Base-by-base conservation (phyloP, 2,797 vertebrate genomes). In the Sebastiscus albofasciatus region DNA sequence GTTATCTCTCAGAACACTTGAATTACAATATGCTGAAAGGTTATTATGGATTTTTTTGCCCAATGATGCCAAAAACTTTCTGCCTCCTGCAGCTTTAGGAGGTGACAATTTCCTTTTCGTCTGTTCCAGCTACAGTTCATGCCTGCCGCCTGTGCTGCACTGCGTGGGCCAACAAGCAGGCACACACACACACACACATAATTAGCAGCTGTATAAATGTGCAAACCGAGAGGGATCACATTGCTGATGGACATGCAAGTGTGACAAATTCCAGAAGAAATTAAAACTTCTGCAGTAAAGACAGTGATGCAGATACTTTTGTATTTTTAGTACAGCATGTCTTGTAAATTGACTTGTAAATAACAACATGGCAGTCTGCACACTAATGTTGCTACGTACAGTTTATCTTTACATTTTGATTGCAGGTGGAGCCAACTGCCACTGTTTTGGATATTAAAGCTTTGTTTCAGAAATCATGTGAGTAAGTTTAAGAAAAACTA, bases 371-470 rank as follows among this genome's bases (percentile, higher is more conserved):
- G n/a, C 2, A 11, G 62, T 18, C 34, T 60, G 8, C 14, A 27
- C 22, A 26, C 1, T 26, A 26, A 31, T 65, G 56, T 58, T 83
- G 36, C 27, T 72, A 10, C 52, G 7, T 36, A 22, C 52, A 29
- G 13, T 54, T 71, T 46, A 27, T 79, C 64, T 72, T 69, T 61
- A 2, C 4, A 24, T 68, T 81, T 71, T 92, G 39, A 36, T 79
- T 87, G 67, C 87, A 99, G 98, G 98, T 99, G 92, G 98, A 99
- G 84, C 98, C 98, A 58, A 97, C 97, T 62, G 95, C 98, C 69
- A 98, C 98, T 34, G 67, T 99, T 78, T 93, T 97, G 6, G 98
- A 99, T 78, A 98, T 99, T 86, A 99, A 99, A 93, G 96, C 94
- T 70, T 95, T 99, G 93, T 98, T 99, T 95, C 97, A 97, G 83